phyloP scores from a whole-genome alignment of 1,140 invertebrate genomes.

The Leptinotarsa lineolata region DNA sequence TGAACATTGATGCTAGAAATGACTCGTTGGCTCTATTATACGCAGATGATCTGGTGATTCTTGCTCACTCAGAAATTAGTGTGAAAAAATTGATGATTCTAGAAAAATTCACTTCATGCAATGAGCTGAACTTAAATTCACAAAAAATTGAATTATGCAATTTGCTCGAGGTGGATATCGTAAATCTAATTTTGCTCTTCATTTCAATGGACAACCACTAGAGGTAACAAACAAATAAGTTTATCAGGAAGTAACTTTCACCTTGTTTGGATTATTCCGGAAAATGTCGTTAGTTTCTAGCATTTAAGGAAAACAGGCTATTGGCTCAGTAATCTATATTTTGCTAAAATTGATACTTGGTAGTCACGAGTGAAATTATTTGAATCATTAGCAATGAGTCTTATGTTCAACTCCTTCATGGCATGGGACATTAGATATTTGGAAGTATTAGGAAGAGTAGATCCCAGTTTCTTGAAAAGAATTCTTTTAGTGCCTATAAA shows the following conservation, averaged over 20 bases:
- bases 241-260: neutral
- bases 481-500: neutral
- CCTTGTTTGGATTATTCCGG: neutral
- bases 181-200: too few relatives aligned
- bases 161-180: neutral
- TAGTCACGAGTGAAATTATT: neutral
- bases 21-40: neutral
- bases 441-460: too few relatives aligned
- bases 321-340: neutral
- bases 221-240: neutral
- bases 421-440: too few relatives aligned
- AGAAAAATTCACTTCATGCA: neutral
- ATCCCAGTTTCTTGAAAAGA: too few relatives aligned
- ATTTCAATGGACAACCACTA: too few relatives aligned
- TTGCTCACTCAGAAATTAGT: neutral
- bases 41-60: constrained; percentile 12
- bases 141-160: neutral
- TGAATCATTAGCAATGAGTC: too few relatives aligned
- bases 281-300: too few relatives aligned
- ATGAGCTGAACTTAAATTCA: neutral
- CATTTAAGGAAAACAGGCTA: neutral
- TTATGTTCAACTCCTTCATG: too few relatives aligned
- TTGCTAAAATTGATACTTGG: constrained; percentile 7
- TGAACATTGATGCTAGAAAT: neutral
- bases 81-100: neutral